Base-by-base conservation (phyloP, 2,113 vertebrate genomes). In the Colius striatus region DNA sequence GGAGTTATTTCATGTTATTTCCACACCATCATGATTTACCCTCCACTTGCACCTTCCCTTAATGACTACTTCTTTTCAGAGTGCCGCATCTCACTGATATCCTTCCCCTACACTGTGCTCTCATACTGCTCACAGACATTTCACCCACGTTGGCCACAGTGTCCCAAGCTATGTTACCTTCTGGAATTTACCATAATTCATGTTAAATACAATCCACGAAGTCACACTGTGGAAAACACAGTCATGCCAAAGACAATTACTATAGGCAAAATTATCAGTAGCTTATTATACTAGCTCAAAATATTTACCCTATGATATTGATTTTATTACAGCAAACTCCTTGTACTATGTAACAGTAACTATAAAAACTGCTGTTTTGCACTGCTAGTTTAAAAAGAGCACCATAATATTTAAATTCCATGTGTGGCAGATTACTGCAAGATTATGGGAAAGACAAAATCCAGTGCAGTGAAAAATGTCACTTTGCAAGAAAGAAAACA, bases 251-350 rank as follows among this genome's bases (percentile, higher is more conserved):
- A 85, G 84, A 34, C 0, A 0, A 84, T 75, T 50, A 45, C 50
- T 58, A 5, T 58, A 41, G 79, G 48, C 16, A 93, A 89, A 90
- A 62, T 74, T 77, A 90, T 71, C 51, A 81, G 63, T 63, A 75
- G 12, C 19, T 74, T 72, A 55, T 77, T 89, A 84, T 87, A 89
- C 45, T 72, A 87, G 65, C 50, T 92, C 58, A 50, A 50, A 90
- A 47, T 92, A 92, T 89, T 93, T 96, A 82, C 66, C 58, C 81
- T 62, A 45, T 19, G 26, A 68, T 84, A 95, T 57, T 87, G 88
- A 93, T 89, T 93, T 89, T 84, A 78, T 90, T 92, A 65, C 45
- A 87, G 76, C 84, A 89, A 86, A 68, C 25, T 81, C 55, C 58
- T 92, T 90, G 41, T 32, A 61, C 13, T 67, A 36, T 53, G 53